These are phyloP conservation scores for Ramphastos sulfuratus DNA, from an alignment of 2,113 vertebrate species.

Conservation along the genomic window DNA sequence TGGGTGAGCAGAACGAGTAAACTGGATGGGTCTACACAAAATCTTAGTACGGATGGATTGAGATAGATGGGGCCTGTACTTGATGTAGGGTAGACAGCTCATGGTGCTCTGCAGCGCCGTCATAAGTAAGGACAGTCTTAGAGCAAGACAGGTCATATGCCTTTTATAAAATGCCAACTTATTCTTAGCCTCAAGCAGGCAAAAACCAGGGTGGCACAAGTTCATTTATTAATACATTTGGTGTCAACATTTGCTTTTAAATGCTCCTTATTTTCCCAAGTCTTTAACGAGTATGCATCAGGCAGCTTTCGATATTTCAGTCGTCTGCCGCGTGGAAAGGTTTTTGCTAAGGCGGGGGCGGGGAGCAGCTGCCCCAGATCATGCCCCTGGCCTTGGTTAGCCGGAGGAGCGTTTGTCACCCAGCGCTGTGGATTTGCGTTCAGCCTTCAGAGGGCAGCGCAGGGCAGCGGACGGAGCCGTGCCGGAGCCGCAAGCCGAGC, in stretches of 20 bases:
- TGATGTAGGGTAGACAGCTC: background rate
- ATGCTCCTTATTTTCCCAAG: background rate
- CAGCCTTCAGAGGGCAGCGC: constrained; percentile 76
- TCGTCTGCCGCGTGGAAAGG: background rate
- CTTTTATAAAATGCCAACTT: background rate
- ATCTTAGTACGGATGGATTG: background rate
- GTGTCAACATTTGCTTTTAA: background rate
- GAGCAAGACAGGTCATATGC: background rate
- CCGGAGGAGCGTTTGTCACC: background rate
- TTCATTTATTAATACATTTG: background rate
- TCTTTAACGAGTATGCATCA: background rate
- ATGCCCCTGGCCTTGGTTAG: background rate
- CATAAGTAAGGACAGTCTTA: background rate
- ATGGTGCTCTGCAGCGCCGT: background rate
- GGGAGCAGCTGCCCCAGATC: too few relatives aligned
- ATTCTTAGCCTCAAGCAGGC: background rate
- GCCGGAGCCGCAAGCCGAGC: background rate
- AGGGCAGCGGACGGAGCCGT: constrained; percentile 37
- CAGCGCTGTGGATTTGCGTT: constrained; percentile 11
- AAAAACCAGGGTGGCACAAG: background rate
- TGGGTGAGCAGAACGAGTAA: background rate
- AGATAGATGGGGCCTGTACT: background rate
- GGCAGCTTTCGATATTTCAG: background rate
- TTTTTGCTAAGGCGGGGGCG: background rate
- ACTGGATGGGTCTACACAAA: background rate